Evolutionary conservation across 2,797 vertebrate genomes (phyloP).

Genomic region (Tauraco hartlaubi): DNA sequence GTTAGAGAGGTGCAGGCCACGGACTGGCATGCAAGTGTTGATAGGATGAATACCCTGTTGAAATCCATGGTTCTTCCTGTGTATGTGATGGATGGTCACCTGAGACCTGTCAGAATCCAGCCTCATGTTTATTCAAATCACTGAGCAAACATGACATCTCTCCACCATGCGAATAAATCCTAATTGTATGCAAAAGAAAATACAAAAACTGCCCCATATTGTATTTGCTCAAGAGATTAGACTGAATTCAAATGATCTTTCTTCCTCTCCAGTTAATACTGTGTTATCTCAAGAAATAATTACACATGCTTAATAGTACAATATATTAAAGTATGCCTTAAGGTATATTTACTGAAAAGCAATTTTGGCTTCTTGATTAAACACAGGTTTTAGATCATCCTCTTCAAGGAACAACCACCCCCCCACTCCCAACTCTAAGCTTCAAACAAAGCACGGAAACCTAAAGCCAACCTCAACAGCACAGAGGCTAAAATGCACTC

Average conservation of each 20-base stretch:
- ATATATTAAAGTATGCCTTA: constrained; percentile 25
- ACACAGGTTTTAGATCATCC: not conserved
- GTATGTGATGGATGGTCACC: not conserved
- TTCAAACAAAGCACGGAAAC: not conserved
- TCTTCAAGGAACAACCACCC: not conserved
- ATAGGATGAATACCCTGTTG: not conserved
- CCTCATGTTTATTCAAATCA: constrained; percentile 4
- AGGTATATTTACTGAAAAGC: constrained; percentile 33
- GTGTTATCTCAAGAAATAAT: constrained; percentile 31
- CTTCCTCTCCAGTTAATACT: not conserved
- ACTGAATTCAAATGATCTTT: constrained; percentile 23
- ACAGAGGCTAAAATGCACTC: not conserved
- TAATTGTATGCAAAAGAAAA: constrained; percentile 31
- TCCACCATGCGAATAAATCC: not conserved
- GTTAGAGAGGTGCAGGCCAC: not conserved
- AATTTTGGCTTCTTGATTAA: constrained; percentile 29
- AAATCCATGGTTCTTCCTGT: not conserved
- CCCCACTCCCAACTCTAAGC: not conserved
- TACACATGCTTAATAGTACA: constrained; percentile 7
- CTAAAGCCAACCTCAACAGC: not conserved
- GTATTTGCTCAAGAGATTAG: constrained; percentile 48
- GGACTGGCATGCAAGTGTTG: not conserved
- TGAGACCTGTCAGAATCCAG: not conserved
- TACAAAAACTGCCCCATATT: not conserved
- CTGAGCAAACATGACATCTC: not conserved